Evolutionary conservation across 2,888 invertebrate species (phyloP).

Genomic region (Frankliniella fusca): DNA sequence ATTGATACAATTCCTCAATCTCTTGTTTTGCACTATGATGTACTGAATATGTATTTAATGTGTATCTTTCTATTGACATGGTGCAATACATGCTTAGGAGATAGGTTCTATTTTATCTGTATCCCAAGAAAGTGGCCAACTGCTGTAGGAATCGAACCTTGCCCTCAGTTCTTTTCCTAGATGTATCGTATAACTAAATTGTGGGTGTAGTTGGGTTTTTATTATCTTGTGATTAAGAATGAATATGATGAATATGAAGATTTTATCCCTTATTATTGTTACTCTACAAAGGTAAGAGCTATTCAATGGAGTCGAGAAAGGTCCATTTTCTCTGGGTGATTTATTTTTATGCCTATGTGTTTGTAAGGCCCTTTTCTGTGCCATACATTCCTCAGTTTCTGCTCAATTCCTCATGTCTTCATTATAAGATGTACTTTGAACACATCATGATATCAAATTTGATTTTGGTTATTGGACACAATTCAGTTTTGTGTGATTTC

Average conservation of each 20-base stretch:
- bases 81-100: too few species aligned
- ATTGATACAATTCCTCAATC: background rate
- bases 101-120: background rate
- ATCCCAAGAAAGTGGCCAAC: background rate
- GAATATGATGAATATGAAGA: background rate
- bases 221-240: background rate
- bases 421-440: background rate
- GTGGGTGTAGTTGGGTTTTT: background rate
- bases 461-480: too few species aligned
- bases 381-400: slow-evolving; percentile 13
- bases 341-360: background rate
- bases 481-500: too few species aligned
- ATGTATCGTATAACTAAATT: background rate
- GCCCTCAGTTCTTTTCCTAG: background rate
- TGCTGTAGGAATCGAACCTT: background rate
- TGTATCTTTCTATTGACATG: background rate
- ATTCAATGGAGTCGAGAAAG: background rate
- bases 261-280: background rate
- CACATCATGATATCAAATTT: too few species aligned
- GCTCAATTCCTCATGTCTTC: slow-evolving; percentile 12
- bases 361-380: background rate
- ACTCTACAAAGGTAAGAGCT: background rate
- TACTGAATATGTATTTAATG: background rate
- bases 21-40: background rate
- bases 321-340: background rate